Base-by-base conservation (phyloP, 2,888 invertebrate genomes). In the Phorcus lineatus region DNA sequence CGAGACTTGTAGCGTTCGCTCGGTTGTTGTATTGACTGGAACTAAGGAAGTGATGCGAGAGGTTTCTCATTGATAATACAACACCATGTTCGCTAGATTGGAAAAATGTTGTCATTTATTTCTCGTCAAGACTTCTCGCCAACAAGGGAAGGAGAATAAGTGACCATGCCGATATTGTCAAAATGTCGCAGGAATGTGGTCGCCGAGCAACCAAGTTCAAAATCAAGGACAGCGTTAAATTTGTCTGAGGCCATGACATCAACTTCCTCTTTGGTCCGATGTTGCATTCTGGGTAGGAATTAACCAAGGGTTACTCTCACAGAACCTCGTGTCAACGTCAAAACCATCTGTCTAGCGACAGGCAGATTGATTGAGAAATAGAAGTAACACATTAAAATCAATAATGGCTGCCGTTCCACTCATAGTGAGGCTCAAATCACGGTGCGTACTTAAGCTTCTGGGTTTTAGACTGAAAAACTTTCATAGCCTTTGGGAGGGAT, bases 341-440 rank as follows among this genome's bases (percentile, higher is more conserved):
- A 70, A 36, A 40, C 70, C 40, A 70, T 70, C 36, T 70, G 70
- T 70, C 70, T 36, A 36, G n/a, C 36, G 36, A 70, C 70, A 31
- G 40, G 36, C 1, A 11, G 31, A 70, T 70, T 70, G 70, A 70
- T 70, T 36, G 19, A 17, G 36, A 19, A 19, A 40, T 70, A 70
- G 24, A 36, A 70, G 70, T 70, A 70, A 31, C 70, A 70, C 70
- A 70, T 70, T 70, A 70, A 70, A 70, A 70, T 70, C 70, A 70
- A 70, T 70, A 70, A 70, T 19, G 28, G 19, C 40, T 19, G 40
- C 70, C 28, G 19, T 24, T 31, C n/a, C 40, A 70, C n/a, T 70
- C 70, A 70, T 19, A 17, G 11, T 47, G 47, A 36, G 70, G n/a
- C 36, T 36, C 70, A 31, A 70, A 70, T 70, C 70, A 70, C 31